Percentiles rank a stretch among this genome's conserved stretches.
Evolutionary conservation across 2,888 invertebrate genomes (phyloP).

Genomic region (Lasioglossum malachurum): DNA sequence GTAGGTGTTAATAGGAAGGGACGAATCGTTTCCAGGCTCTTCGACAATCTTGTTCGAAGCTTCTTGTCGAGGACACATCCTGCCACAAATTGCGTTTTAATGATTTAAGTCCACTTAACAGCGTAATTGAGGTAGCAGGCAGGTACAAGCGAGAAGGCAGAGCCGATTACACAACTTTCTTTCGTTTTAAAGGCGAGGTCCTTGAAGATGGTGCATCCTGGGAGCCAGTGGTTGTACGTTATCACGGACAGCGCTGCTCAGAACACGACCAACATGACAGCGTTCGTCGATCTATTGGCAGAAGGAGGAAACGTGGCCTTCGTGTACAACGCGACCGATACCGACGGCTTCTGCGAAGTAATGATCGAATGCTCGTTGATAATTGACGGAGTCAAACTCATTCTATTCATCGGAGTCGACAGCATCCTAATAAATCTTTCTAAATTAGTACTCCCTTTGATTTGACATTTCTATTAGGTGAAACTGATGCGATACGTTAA

Average conservation of each 20-base stretch:
- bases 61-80: neutral
- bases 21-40: neutral
- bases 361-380: conserved; percentile 56
- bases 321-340: conserved; percentile 89
- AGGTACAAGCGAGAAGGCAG: neutral
- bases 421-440: neutral
- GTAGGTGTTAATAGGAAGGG: neutral
- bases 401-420: neutral
- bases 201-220: conserved; percentile 89
- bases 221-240: conserved; percentile 93
- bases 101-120: conserved; percentile 2
- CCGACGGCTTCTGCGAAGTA: conserved; percentile 74
- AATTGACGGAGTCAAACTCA: neutral
- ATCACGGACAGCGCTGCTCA: conserved; percentile 87
- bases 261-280: conserved; percentile 85
- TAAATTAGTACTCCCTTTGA: conserved; percentile 58
- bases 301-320: conserved; percentile 94
- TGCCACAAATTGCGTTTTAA: conserved; percentile 15
- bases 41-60: neutral
- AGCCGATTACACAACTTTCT: neutral
- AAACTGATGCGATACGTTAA: conserved; percentile 89
- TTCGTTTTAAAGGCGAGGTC: conserved; percentile 86
- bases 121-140: neutral
- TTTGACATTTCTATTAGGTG: conserved; percentile 84
- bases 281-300: conserved; percentile 87